Conservation (phyloP, 2,113 vertebrate genomes). For the Motacilla alba region DNA sequence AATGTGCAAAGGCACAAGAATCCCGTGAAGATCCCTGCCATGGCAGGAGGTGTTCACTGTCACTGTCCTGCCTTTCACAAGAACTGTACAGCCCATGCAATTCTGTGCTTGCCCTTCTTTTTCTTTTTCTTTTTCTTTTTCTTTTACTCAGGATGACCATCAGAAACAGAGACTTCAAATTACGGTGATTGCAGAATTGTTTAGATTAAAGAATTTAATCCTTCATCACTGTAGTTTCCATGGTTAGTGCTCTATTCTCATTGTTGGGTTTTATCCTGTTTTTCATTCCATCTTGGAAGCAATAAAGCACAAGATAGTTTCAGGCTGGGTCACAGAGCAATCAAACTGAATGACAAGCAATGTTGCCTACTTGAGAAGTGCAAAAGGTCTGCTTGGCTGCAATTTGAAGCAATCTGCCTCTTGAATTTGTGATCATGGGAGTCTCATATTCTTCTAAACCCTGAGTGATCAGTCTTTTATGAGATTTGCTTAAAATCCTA, state of each 20-base stretch:
- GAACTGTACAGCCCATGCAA: neutral
- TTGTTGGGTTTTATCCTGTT: neutral
- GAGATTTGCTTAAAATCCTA: neutral
- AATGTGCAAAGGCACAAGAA: neutral
- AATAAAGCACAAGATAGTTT: neutral
- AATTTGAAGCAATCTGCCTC: slow-evolving; percentile 37
- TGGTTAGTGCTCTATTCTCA: neutral
- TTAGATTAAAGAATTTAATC: neutral
- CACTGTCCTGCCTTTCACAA: neutral
- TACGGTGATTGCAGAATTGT: neutral
- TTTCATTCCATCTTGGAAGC: neutral
- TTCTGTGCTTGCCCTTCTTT: neutral
- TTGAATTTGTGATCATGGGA: neutral
- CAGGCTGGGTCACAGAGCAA: slow-evolving; percentile 9
- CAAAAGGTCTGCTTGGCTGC: slow-evolving; percentile 45
- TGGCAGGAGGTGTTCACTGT: neutral
- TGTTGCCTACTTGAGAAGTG: neutral
- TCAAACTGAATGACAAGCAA: slow-evolving; percentile 18
- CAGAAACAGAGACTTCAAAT: neutral
- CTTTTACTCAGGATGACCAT: neutral
- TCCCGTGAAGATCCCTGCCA: neutral
- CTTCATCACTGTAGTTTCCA: neutral
- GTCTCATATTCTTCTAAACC: neutral
- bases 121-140: neutral
- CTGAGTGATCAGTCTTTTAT: neutral